Conservation (phyloP, 30 jellyfish, hydroid and myxozoan species). For the Hydra vulgaris region DNA sequence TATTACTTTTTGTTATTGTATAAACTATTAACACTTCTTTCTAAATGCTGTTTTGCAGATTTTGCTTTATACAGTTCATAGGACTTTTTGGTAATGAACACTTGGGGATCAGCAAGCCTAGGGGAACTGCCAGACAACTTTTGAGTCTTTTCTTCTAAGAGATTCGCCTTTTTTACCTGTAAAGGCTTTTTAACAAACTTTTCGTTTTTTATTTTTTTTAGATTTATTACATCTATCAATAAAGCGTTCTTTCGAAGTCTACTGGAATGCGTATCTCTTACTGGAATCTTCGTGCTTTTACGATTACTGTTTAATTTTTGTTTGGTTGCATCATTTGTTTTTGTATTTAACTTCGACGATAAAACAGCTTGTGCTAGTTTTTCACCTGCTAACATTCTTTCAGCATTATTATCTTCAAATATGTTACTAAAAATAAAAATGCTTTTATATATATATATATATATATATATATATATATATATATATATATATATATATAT, state of each 20-base stretch:
- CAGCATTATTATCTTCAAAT: conserved; percentile 15
- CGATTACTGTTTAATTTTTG: neutral
- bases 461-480: no score
- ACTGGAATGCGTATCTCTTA: conserved; percentile 23
- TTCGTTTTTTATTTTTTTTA: neutral
- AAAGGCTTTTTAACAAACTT: neutral
- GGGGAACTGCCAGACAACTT: neutral
- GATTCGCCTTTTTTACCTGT: neutral
- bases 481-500: no score
- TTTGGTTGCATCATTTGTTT: neutral
- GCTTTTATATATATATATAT: no score
- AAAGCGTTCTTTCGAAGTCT: conserved; percentile 12
- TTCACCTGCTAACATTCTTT: conserved; percentile 1
- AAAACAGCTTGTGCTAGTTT: conserved; percentile 4
- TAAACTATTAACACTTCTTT: neutral
- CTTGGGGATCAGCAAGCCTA: neutral
- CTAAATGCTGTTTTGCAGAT: neutral
- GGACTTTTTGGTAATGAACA: neutral
- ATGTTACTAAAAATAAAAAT: neutral
- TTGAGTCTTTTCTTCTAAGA: neutral
- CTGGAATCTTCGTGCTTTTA: neutral
- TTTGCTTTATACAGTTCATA: neutral
- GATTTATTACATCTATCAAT: neutral
- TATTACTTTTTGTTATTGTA: neutral
- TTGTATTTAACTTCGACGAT: neutral